A percentile compares a stretch with the other conserved stretches of the same genome.
Evolutionary conservation across 2,888 invertebrate species (phyloP).

Genomic region (Drosophila colorata): DNA sequence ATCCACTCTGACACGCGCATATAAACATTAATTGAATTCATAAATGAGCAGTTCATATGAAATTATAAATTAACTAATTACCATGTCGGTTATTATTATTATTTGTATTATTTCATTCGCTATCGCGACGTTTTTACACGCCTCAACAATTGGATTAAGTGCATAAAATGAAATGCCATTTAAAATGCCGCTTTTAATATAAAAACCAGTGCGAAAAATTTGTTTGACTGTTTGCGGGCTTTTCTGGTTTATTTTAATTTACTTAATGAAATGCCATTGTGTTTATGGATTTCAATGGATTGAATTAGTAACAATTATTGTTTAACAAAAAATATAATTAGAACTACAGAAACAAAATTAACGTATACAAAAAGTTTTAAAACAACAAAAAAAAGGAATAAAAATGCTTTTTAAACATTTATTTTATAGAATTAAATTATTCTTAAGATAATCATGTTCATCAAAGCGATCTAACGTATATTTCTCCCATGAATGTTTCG

Average conservation of each 20-base stretch:
- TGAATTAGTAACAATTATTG: slow-evolving; percentile 21
- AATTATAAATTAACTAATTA: slow-evolving; percentile 74
- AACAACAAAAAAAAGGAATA: slow-evolving; percentile 6
- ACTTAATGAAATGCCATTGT: slow-evolving; percentile 63
- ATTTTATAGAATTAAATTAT: neutral
- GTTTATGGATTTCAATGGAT: slow-evolving; percentile 11
- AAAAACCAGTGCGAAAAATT: slow-evolving; percentile 39
- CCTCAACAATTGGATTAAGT: slow-evolving; percentile 72
- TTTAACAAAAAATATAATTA: slow-evolving; percentile 2
- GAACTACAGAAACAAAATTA: neutral
- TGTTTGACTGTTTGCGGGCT: slow-evolving; percentile 50
- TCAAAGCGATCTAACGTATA: neutral
- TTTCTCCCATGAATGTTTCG: slow-evolving; percentile 58
- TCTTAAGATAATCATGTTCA: slow-evolving; percentile 1
- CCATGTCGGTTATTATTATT: slow-evolving; percentile 46
- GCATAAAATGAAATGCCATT: slow-evolving; percentile 62
- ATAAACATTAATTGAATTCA: slow-evolving; percentile 72
- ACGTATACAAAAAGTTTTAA: neutral
- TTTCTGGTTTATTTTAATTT: slow-evolving; percentile 71
- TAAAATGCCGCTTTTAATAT: slow-evolving; percentile 61
- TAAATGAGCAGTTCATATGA: slow-evolving; percentile 70
- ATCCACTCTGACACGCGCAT: slow-evolving; percentile 67
- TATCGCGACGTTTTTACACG: slow-evolving; percentile 36
- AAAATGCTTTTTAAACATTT: too few species aligned
- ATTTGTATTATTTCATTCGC: slow-evolving; percentile 29